phyloP scores from a whole-genome alignment of 2,797 vertebrate species.

The Notamacropus eugenii region DNA sequence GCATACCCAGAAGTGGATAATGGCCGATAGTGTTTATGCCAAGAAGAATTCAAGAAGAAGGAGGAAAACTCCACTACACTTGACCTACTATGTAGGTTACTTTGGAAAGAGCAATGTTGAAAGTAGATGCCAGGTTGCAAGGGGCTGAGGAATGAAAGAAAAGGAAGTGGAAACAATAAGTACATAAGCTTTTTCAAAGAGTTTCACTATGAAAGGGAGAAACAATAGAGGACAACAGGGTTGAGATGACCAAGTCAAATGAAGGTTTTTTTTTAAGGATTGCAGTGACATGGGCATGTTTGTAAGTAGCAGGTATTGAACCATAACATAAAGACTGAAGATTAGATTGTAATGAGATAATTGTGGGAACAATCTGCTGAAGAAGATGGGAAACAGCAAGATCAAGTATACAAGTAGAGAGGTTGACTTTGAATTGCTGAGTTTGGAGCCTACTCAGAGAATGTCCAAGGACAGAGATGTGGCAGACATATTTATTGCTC shows the following conservation, averaged over 20 bases:
- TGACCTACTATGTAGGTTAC: neutral
- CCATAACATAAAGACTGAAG: neutral
- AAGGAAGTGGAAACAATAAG: neutral
- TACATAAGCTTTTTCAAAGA: neutral
- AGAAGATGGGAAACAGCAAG: neutral
- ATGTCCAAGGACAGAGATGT: neutral
- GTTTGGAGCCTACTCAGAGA: neutral
- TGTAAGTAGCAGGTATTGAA: neutral
- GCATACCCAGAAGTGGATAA: no score
- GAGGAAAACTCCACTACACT: neutral
- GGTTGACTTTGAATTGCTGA: neutral
- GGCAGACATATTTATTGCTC: neutral
- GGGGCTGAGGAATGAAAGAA: neutral
- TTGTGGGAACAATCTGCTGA: neutral
- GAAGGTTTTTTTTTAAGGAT: neutral
- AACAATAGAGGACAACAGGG: neutral
- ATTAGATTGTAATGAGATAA: neutral
- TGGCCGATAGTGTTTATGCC: neutral
- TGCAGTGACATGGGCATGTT: neutral
- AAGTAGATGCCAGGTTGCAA: neutral
- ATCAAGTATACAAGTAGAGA: neutral
- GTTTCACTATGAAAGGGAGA: neutral
- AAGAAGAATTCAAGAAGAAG: neutral
- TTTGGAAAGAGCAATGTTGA: neutral
- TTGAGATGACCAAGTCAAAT: neutral